Evolutionary conservation across 1,140 invertebrate species (phyloP).

Genomic region (Frieseomelitta varia): DNA sequence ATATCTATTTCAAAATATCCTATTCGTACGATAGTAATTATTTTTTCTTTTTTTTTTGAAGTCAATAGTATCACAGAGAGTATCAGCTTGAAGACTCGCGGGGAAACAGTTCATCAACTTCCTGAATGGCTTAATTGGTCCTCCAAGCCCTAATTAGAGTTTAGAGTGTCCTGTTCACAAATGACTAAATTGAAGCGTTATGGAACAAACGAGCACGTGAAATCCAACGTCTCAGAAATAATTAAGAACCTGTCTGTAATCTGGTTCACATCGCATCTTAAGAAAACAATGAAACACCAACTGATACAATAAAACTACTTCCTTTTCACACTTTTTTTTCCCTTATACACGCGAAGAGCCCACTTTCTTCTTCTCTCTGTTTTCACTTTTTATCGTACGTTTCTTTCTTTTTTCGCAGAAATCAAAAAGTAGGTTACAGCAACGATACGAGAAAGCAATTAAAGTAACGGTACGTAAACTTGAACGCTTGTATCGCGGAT

Average conservation of each 20-base stretch:
- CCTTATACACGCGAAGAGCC: not conserved
- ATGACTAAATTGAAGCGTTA: not conserved
- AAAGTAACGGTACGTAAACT: not conserved
- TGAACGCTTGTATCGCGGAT: no score
- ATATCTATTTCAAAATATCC: no score
- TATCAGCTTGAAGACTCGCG: no score
- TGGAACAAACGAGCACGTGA: not conserved
- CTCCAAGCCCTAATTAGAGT: conserved; percentile 14
- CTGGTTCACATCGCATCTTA: not conserved
- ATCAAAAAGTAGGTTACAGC: no score
- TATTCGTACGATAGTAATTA: not conserved
- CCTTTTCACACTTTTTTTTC: not conserved
- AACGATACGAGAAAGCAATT: not conserved
- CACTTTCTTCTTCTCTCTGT: not conserved
- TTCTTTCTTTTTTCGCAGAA: not conserved
- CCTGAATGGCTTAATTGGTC: not conserved
- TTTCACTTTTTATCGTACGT: not conserved
- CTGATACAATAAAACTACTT: not conserved
- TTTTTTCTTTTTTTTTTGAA: not conserved
- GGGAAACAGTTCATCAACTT: conserved; percentile 7
- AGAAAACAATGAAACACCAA: not conserved
- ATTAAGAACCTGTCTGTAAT: not conserved
- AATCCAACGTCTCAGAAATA: not conserved
- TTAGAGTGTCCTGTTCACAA: not conserved
- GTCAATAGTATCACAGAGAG: not conserved